Conservation (phyloP, 2,888 invertebrate genomes). For the Andrena bicolor region DNA sequence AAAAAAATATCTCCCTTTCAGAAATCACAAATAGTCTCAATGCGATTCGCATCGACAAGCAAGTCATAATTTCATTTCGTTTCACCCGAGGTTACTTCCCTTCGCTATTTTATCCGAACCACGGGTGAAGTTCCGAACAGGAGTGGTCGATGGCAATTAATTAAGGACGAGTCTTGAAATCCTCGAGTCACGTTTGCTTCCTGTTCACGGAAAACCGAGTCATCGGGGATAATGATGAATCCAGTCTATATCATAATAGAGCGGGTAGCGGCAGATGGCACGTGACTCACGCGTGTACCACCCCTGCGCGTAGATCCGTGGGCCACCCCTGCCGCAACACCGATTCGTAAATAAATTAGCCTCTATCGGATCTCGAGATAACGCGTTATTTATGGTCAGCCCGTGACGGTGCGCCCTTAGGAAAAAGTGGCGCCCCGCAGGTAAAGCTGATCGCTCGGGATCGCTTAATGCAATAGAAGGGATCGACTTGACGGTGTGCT, state of each 20-base stretch:
- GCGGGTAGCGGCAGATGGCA: constrained; percentile 82
- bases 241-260: constrained; percentile 78
- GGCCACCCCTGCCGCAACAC: constrained; percentile 46
- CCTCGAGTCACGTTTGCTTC: constrained; percentile 27
- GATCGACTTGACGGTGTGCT: constrained; percentile 43
- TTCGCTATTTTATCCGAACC: neutral
- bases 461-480: constrained; percentile 72
- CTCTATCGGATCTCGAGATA: constrained; percentile 80
- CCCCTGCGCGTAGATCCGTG: constrained; percentile 41
- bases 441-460: constrained; percentile 63
- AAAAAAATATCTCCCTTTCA: no score
- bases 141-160: neutral
- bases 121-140: no score
- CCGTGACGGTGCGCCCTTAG: constrained; percentile 77
- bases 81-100: no score
- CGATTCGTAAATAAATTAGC: constrained; percentile 84
- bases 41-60: no score
- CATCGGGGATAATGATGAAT: constrained; percentile 62
- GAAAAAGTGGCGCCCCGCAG: constrained; percentile 63
- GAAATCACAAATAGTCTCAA: no score
- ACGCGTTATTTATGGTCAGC: constrained; percentile 79
- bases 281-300: constrained; percentile 81
- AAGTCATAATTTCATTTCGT: no score
- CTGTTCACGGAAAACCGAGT: constrained; percentile 40
- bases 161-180: constrained; percentile 14